Percentiles rank a stretch among this genome's conserved stretches.
These are phyloP conservation scores for Coremacera marginata DNA, from an alignment of 2,888 invertebrate species.

Conservation along the genomic window DNA sequence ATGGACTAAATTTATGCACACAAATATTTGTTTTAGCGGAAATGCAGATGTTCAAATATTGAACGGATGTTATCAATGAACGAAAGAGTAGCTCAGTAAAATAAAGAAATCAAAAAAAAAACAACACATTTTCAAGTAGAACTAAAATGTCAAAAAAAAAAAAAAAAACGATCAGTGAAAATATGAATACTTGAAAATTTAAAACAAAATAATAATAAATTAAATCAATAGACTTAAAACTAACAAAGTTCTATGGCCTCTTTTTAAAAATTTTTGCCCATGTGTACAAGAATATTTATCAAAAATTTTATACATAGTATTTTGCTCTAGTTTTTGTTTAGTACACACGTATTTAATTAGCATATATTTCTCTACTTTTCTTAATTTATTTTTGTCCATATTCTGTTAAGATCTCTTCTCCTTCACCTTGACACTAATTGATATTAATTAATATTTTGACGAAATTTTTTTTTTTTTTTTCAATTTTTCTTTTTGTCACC, in stretches of 20 bases:
- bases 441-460: slow-evolving; percentile 29
- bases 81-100: not conserved
- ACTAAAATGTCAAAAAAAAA: not conserved
- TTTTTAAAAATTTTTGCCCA: not conserved
- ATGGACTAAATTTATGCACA: slow-evolving; percentile 12
- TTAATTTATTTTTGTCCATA: slow-evolving; percentile 26
- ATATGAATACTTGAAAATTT: not conserved
- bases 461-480: not conserved
- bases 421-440: slow-evolving; percentile 46
- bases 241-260: not conserved
- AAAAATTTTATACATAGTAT: not conserved
- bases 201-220: not conserved
- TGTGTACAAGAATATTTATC: not conserved
- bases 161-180: not conserved
- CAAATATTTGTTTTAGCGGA: slow-evolving; percentile 30
- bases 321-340: no score
- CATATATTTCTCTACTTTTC: no score
- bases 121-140: not conserved
- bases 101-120: no score
- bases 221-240: not conserved
- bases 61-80: slow-evolving; percentile 15
- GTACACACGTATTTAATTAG: no score
- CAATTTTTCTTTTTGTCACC: not conserved
- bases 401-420: slow-evolving; percentile 10
- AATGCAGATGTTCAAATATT: slow-evolving; percentile 30